These are phyloP conservation scores for Parauchenoglanis ngamensis DNA, from an alignment of 2,797 vertebrate genomes.

Conservation along the genomic window DNA sequence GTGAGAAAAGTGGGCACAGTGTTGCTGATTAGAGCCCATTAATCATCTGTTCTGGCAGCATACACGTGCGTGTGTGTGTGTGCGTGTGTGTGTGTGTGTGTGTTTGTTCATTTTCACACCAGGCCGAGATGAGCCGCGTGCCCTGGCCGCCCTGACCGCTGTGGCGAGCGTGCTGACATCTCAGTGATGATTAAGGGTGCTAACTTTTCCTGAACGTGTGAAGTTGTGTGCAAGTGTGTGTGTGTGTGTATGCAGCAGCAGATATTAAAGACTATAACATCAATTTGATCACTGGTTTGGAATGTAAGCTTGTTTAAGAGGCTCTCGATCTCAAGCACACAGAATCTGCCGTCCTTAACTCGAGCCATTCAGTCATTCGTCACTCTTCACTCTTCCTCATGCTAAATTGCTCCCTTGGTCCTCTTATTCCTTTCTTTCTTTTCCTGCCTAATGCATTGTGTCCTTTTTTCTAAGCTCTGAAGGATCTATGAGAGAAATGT, in stretches of 20 bases:
- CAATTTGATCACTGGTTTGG: slow-evolving; percentile 59
- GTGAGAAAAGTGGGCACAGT: slow-evolving; percentile 36
- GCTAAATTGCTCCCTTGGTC: neutral
- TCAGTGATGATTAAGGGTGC: slow-evolving; percentile 55
- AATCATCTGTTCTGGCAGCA: slow-evolving; percentile 36
- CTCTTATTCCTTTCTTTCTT: neutral
- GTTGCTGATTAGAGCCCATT: slow-evolving; percentile 41
- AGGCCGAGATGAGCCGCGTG: slow-evolving; percentile 54
- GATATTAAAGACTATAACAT: slow-evolving; percentile 67
- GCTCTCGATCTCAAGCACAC: neutral
- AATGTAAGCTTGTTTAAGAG: slow-evolving; percentile 50
- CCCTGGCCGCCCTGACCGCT: slow-evolving; percentile 46
- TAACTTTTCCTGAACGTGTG: slow-evolving; percentile 44
- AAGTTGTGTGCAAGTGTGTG: slow-evolving; percentile 8
- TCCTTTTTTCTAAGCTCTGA: neutral
- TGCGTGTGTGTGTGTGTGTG: slow-evolving; percentile 4
- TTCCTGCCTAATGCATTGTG: neutral
- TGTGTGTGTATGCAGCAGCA: slow-evolving; percentile 50
- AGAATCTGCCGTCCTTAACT: neutral
- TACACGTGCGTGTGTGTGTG: neutral
- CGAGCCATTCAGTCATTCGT: neutral
- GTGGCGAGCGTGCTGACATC: slow-evolving; percentile 41
- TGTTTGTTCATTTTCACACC: slow-evolving; percentile 49
- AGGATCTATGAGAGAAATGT: slow-evolving; percentile 11
- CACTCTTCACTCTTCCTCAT: slow-evolving; percentile 4